These are phyloP conservation scores for Tigriopus japonicus DNA, from an alignment of 1,140 invertebrate species.

Conservation along the genomic window DNA sequence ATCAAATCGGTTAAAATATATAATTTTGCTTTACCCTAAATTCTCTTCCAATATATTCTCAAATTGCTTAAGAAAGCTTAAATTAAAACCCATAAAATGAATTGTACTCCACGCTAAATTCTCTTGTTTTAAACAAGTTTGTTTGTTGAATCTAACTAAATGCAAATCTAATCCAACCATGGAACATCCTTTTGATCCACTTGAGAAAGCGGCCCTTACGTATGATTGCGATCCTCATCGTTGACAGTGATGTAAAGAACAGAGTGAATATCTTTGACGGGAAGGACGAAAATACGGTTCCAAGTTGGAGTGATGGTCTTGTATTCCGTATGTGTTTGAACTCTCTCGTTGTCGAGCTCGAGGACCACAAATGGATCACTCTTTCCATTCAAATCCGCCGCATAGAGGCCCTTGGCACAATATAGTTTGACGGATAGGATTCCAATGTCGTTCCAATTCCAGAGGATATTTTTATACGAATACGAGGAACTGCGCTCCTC, in stretches of 20 bases:
- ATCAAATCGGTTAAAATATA: no score
- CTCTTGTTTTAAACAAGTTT: no score
- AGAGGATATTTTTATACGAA: slow-evolving; percentile 30
- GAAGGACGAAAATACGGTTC: slow-evolving; percentile 99
- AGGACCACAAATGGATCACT: slow-evolving; percentile 95
- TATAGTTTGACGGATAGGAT: slow-evolving; percentile 69
- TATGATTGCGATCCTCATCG: slow-evolving; percentile 95
- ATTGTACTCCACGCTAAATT: no score
- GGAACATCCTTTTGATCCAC: slow-evolving; percentile 84
- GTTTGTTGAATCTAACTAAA: no score
- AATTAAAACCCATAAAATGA: no score
- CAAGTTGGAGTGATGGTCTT: slow-evolving; percentile 88
- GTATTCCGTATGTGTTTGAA: slow-evolving; percentile 97
- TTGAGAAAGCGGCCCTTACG: slow-evolving; percentile 86
- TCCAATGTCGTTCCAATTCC: slow-evolving; percentile 61
- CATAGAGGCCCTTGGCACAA: slow-evolving; percentile 38
- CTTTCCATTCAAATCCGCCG: slow-evolving; percentile 77
- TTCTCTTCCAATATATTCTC: no score
- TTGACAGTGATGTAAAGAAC: slow-evolving; percentile 91
- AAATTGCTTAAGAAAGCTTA: no score
- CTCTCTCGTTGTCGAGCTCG: slow-evolving; percentile 75
- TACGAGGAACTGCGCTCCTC: not conserved
- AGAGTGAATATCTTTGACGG: slow-evolving; percentile 74
- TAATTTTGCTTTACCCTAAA: no score
- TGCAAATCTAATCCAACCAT: slow-evolving; percentile 61